Percentiles rank a stretch among this genome's conserved stretches.
These are phyloP conservation scores for Genyomyrus donnyi DNA, from an alignment of 2,113 vertebrate genomes.

Conservation along the genomic window DNA sequence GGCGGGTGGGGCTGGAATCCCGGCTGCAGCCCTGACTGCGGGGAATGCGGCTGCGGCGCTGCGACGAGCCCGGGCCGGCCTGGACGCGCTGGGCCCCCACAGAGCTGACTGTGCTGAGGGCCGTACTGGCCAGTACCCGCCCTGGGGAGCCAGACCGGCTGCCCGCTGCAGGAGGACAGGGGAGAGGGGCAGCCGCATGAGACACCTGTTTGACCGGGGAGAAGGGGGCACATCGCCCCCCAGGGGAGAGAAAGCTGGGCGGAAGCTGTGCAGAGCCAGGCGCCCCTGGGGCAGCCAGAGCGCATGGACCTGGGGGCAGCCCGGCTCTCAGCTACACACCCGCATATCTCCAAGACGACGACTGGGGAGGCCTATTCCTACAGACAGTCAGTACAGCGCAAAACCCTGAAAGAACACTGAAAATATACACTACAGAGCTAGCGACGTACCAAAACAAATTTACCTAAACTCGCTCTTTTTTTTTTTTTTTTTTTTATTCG, in stretches of 20 bases:
- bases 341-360: neutral
- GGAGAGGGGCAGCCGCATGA: conserved; percentile 3
- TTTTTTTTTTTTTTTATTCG: neutral
- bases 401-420: neutral
- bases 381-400: neutral
- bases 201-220: neutral
- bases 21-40: conserved; percentile 93
- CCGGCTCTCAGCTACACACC: conserved; percentile 4
- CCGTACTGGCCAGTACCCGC: conserved; percentile 82
- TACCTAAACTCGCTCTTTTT: neutral
- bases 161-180: conserved; percentile 67
- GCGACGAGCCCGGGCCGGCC: conserved; percentile 61
- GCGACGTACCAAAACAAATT: neutral
- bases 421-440: neutral
- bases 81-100: conserved; percentile 75
- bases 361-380: neutral
- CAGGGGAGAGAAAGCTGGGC: neutral
- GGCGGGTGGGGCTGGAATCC: conserved; percentile 86
- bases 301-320: too few relatives aligned
- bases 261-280: neutral
- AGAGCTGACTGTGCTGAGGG: conserved; percentile 82
- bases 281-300: neutral
- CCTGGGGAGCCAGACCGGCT: conserved; percentile 93
- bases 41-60: conserved; percentile 87
- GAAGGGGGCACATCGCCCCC: conserved; percentile 17